These are phyloP conservation scores for Drosophila kokeensis DNA, from an alignment of 2,888 invertebrate genomes.

Conservation along the genomic window DNA sequence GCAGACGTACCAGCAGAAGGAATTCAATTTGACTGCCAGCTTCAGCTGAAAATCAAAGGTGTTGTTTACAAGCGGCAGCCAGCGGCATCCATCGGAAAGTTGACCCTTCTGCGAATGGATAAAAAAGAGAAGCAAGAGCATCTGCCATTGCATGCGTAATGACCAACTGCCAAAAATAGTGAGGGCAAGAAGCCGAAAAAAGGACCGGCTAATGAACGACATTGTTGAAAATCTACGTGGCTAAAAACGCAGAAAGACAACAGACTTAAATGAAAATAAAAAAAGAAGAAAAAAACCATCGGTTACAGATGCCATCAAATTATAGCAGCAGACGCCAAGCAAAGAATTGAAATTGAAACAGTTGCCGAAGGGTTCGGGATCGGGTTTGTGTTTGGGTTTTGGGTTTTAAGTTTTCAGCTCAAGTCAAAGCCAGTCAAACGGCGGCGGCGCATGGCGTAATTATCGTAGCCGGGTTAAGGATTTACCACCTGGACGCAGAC, in stretches of 20 bases:
- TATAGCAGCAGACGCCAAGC: conserved; percentile 60
- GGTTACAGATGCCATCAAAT: conserved; percentile 74
- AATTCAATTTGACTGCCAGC: conserved; percentile 73
- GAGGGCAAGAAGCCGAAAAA: conserved; percentile 51
- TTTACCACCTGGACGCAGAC: conserved; percentile 75
- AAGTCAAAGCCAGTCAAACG: conserved; percentile 73
- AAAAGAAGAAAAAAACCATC: conserved; percentile 46
- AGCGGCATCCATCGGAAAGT: conserved; percentile 51
- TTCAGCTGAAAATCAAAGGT: conserved; percentile 78
- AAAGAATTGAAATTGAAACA: conserved; percentile 68
- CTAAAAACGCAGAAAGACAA: conserved; percentile 47
- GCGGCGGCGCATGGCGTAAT: conserved; percentile 68
- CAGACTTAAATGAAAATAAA: conserved; percentile 15
- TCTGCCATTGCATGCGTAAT: conserved; percentile 82
- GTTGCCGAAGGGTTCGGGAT: conserved; percentile 70
- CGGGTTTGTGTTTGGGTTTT: conserved; percentile 19
- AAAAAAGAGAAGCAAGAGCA: conserved; percentile 62
- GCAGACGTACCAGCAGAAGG: conserved; percentile 22
- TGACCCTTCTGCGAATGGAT: conserved; percentile 74
- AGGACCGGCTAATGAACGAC: conserved; percentile 72
- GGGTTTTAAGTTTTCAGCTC: conserved; percentile 26
- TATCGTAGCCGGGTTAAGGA: conserved; percentile 73
- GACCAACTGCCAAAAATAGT: conserved; percentile 81
- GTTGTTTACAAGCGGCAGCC: conserved; percentile 71
- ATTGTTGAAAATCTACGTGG: conserved; percentile 75